These are phyloP conservation scores for Ceyx margarethae DNA, from an alignment of 2,113 vertebrate species.

Conservation along the genomic window DNA sequence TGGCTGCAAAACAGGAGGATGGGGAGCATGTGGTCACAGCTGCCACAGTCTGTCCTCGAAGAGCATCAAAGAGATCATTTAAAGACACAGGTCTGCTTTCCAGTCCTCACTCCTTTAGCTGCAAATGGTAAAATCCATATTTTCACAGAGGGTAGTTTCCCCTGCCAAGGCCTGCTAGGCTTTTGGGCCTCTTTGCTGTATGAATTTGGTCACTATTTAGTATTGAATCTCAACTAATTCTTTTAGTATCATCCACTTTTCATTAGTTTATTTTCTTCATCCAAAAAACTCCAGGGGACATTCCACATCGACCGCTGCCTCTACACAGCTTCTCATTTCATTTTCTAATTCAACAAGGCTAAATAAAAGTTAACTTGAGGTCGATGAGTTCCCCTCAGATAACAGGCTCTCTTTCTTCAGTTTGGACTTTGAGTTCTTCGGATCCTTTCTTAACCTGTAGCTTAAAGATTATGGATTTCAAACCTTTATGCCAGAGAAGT, in stretches of 20 bases:
- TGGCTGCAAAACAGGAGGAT: slow-evolving; percentile 68
- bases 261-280: background rate
- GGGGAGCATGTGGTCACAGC: slow-evolving; percentile 55
- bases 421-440: background rate
- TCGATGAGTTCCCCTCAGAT: background rate
- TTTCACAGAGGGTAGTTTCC: background rate
- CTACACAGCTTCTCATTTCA: background rate
- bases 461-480: background rate
- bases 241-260: background rate
- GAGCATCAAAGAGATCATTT: background rate
- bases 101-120: background rate
- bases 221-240: background rate
- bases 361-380: background rate
- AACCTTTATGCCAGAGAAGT: slow-evolving; percentile 1
- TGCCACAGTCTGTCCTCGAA: slow-evolving; percentile 36
- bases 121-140: background rate
- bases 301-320: background rate
- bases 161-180: background rate
- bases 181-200: background rate
- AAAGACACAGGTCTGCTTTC: slow-evolving; percentile 32
- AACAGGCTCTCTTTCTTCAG: background rate
- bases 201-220: background rate
- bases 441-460: background rate
- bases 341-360: background rate
- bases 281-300: background rate